Conservation (phyloP, 2,113 vertebrate species). For the Silurus meridionalis region DNA sequence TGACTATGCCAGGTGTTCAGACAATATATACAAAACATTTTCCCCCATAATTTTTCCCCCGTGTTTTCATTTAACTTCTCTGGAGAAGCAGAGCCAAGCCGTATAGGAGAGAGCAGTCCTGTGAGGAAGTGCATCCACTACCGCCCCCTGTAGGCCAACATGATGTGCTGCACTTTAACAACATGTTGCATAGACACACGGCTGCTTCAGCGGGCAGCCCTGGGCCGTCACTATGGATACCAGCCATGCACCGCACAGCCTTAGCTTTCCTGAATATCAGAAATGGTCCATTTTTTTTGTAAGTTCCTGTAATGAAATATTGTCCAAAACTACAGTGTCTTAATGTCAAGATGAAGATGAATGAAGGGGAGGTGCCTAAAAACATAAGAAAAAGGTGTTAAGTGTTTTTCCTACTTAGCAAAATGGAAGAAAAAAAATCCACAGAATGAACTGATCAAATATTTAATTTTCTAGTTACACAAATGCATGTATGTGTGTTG, state of each 20-base stretch:
- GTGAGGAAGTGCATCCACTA: slow-evolving; percentile 62
- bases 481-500: background rate
- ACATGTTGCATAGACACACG: slow-evolving; percentile 96
- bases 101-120: slow-evolving; percentile 64
- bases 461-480: background rate
- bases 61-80: slow-evolving; percentile 53
- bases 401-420: background rate
- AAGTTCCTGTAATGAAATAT: slow-evolving; percentile 61
- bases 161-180: slow-evolving; percentile 83
- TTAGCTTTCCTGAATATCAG: slow-evolving; percentile 97
- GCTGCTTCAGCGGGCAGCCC: slow-evolving; percentile 87
- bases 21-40: slow-evolving; percentile 92
- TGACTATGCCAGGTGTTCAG: slow-evolving; percentile 86
- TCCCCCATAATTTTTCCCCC: slow-evolving; percentile 60
- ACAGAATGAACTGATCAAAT: background rate
- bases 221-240: slow-evolving; percentile 89
- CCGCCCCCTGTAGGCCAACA: slow-evolving; percentile 76
- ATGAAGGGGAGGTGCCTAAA: slow-evolving; percentile 91
- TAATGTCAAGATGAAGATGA: slow-evolving; percentile 91
- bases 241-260: slow-evolving; percentile 84
- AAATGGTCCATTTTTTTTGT: slow-evolving; percentile 71
- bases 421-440: background rate
- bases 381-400: slow-evolving; percentile 6
- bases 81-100: slow-evolving; percentile 79
- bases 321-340: slow-evolving; percentile 72